phyloP scores from a whole-genome alignment of 1,140 invertebrate genomes.

The Diploscapter pachys region DNA sequence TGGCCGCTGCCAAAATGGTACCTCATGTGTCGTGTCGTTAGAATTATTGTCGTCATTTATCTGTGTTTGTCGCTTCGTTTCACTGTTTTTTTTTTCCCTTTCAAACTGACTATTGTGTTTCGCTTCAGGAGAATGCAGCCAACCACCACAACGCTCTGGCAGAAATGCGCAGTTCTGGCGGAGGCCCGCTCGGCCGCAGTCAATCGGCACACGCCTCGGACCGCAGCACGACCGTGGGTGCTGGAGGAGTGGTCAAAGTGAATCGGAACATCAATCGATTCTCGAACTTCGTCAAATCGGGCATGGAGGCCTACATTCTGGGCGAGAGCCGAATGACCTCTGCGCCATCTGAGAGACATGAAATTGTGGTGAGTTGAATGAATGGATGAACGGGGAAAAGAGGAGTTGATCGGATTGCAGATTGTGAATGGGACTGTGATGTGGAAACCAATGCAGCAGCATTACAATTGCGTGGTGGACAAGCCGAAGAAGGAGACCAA shows the following conservation, averaged over 20 bases:
- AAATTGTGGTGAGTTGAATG: conserved; percentile 66
- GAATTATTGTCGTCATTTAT: too few species aligned
- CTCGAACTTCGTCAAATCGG: conserved; percentile 83
- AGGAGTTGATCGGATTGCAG: conserved; percentile 47
- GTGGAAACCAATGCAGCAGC: conserved; percentile 72
- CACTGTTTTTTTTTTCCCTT: too few species aligned
- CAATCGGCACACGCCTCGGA: conserved; percentile 15
- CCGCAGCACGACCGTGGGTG: not conserved
- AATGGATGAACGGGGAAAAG: not conserved
- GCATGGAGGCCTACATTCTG: conserved; percentile 84
- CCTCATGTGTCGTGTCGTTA: too few species aligned
- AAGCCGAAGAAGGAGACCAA: conserved; percentile 82
- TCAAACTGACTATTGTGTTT: too few species aligned
- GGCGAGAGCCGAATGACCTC: conserved; percentile 72
- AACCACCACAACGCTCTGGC: too few species aligned
- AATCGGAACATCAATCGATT: conserved; percentile 67
- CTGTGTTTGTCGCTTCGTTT: too few species aligned
- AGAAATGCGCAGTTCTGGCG: too few species aligned
- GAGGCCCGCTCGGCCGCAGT: conserved; percentile 4
- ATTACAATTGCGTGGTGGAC: conserved; percentile 79
- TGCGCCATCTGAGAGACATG: conserved; percentile 73
- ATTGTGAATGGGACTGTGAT: conserved; percentile 68
- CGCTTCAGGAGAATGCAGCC: too few species aligned
- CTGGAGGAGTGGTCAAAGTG: conserved; percentile 6
- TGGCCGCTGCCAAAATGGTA: too few species aligned